Evolutionary conservation across 1,140 invertebrate genomes (phyloP), one percentile per base, ranked within the genome.

Genomic region (Gryon sp.): DNA sequence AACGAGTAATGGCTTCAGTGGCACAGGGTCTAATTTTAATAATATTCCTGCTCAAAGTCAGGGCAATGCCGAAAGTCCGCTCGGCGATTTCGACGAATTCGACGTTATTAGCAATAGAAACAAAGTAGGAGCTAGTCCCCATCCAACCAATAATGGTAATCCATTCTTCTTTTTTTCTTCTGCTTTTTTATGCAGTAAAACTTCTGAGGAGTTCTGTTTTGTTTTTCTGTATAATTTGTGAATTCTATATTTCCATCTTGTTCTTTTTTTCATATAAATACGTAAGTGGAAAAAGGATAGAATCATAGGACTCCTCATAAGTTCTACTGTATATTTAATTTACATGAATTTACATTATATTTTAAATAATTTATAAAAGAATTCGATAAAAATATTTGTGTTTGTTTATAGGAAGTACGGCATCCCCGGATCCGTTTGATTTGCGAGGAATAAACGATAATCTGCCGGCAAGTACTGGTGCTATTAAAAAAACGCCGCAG

Each of bases 401-500:
- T 38, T 76, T 55, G 19, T 68, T 79, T 72, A 41, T 45, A 85
- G 86, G 81, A 73, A 87, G 84, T 72, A 87, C 87, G 16, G 73
- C 84, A 62, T 90, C 89, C 20, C 85, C 90, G 6, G 93, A 94
- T 89, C 93, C 93, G 30, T 95, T 95, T 84, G 93, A 95, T 83
- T 87, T 95, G 57, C 90, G 90, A 53, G 84, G 90, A 15, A 87
- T 95, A 4, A 90, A 87, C 7, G 91, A 92, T 40, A 88, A 83
- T 62, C 83, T 92, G 41, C 85, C 88, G 22, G 82, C 82, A 45
- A 88, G 86, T 73, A 89, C 88, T 15, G 89, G 89, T 76, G 90
- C 89, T 68, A 86, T 91, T 16, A 94, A 95, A 85, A 97, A 97
- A 87, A 97, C 95, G 52, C 96, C 97, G 5, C 95, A 97, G 78